Conservation (phyloP, 2,888 invertebrate species). For the Sarcophaga variegata region DNA sequence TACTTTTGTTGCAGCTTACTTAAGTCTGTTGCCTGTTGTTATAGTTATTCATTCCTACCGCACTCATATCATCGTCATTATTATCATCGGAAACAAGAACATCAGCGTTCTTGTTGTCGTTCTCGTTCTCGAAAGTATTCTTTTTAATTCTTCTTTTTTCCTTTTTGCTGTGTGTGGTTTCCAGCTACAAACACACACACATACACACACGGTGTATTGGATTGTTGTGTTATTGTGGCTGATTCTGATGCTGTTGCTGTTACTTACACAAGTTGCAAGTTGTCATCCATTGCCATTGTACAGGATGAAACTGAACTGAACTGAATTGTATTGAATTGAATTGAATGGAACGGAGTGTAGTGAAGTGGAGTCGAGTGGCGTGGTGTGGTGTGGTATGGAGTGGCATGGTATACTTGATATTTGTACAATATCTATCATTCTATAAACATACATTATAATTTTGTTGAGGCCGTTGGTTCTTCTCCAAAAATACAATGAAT, state of each 20-base stretch:
- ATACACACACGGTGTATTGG: constrained; percentile 6
- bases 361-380: background rate
- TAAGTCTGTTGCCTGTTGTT: constrained; percentile 4
- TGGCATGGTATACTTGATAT: background rate
- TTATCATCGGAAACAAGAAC: constrained; percentile 7
- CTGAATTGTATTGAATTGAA: constrained; percentile 35
- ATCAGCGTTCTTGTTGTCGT: constrained; percentile 20
- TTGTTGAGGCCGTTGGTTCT: constrained; percentile 20
- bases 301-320: constrained; percentile 25
- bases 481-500: constrained; percentile 54
- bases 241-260: constrained; percentile 12
- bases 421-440: constrained; percentile 14
- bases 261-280: constrained; percentile 35
- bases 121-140: background rate
- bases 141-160: constrained; percentile 30
- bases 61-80: constrained; percentile 26
- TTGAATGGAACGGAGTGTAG: background rate
- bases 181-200: constrained; percentile 23
- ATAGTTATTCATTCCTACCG: background rate
- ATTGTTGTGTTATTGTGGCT: constrained; percentile 9
- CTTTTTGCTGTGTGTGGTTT: constrained; percentile 36
- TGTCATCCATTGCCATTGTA: constrained; percentile 12
- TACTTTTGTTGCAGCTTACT: constrained; percentile 55
- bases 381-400: background rate
- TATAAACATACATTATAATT: constrained; percentile 33